Conservation (phyloP, 92 coral and sea anemone genomes). For the Chrysogorgia sp. region DNA sequence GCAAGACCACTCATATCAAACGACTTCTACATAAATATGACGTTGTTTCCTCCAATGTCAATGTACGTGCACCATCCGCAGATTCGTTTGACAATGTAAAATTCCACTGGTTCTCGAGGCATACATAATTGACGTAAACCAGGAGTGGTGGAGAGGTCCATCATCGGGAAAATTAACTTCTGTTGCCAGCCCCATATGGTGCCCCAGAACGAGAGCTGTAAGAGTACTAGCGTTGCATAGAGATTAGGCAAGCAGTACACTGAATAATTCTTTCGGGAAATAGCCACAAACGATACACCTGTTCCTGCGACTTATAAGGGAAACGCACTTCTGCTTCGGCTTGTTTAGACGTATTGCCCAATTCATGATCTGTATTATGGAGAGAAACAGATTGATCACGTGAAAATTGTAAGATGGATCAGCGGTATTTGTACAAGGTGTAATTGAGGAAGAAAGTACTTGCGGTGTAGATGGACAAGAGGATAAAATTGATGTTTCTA, state of each 20-base stretch:
- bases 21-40: neutral
- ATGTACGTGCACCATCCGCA: neutral
- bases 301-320: neutral
- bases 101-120: neutral
- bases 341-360: neutral
- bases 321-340: neutral
- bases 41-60: neutral
- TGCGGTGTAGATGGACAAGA: neutral
- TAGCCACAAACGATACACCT: neutral
- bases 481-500: neutral
- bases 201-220: neutral
- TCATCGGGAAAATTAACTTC: neutral
- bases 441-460: neutral
- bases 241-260: neutral
- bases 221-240: neutral
- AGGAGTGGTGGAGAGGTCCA: neutral
- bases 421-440: neutral
- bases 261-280: neutral
- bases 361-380: too few relatives aligned
- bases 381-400: neutral
- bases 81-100: neutral
- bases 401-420: neutral
- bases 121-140: neutral
- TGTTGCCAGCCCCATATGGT: neutral
- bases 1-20: neutral